phyloP scores from a whole-genome alignment of 2,113 vertebrate species.

The Datnioides undecimradiatus region DNA sequence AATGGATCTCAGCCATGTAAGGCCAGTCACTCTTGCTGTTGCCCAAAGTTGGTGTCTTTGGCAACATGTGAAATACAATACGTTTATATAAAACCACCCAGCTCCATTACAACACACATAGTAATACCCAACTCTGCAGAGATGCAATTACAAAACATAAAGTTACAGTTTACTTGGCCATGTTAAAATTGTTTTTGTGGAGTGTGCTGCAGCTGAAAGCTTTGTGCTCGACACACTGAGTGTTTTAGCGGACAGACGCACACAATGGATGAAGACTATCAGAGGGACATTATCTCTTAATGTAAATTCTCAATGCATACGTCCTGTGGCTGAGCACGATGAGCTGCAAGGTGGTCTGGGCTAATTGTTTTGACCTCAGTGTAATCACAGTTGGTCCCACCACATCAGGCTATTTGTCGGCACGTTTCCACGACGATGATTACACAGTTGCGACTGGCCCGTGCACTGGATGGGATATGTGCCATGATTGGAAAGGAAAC shows the following conservation, averaged over 20 bases:
- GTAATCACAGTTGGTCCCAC: constrained; percentile 29
- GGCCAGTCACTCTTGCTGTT: constrained; percentile 19
- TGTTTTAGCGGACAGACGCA: background rate
- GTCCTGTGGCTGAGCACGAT: constrained; percentile 6
- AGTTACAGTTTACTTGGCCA: constrained; percentile 12
- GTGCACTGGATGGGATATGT: constrained; percentile 6
- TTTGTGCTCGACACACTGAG: background rate
- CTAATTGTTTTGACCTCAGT: constrained; percentile 30
- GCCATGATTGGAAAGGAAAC: constrained; percentile 17
- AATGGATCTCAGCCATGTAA: constrained; percentile 30
- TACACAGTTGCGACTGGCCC: constrained; percentile 29
- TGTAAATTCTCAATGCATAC: background rate
- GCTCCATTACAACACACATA: constrained; percentile 33
- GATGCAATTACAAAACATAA: constrained; percentile 35
- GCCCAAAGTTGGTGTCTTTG: constrained; percentile 43
- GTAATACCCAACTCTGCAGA: constrained; percentile 13
- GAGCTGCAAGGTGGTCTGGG: background rate
- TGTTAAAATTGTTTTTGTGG: background rate
- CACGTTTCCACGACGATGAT: constrained; percentile 41
- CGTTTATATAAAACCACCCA: constrained; percentile 29
- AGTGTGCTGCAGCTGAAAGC: background rate
- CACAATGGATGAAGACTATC: background rate
- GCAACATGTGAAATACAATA: constrained; percentile 34
- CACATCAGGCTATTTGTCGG: constrained; percentile 57
- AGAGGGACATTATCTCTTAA: background rate